Percentiles rank a stretch among this genome's conserved stretches.
Evolutionary conservation across 2,888 invertebrate genomes (phyloP).

Genomic region (Salticus scenicus): DNA sequence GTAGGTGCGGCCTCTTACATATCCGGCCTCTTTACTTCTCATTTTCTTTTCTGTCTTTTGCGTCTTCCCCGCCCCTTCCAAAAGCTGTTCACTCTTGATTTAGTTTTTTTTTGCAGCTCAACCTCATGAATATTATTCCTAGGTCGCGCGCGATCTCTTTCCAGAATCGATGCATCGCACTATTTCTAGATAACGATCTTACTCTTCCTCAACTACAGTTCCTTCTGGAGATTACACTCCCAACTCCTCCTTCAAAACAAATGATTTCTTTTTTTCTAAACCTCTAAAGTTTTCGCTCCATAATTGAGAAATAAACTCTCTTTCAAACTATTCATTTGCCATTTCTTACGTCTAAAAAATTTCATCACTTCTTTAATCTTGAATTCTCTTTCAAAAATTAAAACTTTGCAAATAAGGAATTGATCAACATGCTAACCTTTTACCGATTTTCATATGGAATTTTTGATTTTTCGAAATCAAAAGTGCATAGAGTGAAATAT

Average conservation of each 20-base stretch:
- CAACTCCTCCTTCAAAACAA: neutral
- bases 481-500: too few species aligned
- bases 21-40: conserved; percentile 44
- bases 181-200: neutral
- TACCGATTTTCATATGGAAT: too few species aligned
- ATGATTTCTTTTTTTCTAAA: neutral
- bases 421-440: too few species aligned
- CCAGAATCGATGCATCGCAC: neutral
- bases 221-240: neutral
- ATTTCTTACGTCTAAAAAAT: too few species aligned
- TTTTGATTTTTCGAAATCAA: too few species aligned
- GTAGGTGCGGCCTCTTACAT: conserved; percentile 52
- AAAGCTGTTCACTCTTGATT: conserved; percentile 27
- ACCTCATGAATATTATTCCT: conserved; percentile 41
- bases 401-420: too few species aligned
- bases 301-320: neutral
- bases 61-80: conserved; percentile 32
- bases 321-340: too few species aligned
- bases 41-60: conserved; percentile 36
- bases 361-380: too few species aligned
- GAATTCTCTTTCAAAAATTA: too few species aligned
- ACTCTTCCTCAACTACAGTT: neutral
- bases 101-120: conserved; percentile 23
- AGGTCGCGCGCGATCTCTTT: conserved; percentile 22
- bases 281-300: neutral